phyloP scores from a whole-genome alignment of 2,113 vertebrate genomes.

The Lycaon pictus region DNA sequence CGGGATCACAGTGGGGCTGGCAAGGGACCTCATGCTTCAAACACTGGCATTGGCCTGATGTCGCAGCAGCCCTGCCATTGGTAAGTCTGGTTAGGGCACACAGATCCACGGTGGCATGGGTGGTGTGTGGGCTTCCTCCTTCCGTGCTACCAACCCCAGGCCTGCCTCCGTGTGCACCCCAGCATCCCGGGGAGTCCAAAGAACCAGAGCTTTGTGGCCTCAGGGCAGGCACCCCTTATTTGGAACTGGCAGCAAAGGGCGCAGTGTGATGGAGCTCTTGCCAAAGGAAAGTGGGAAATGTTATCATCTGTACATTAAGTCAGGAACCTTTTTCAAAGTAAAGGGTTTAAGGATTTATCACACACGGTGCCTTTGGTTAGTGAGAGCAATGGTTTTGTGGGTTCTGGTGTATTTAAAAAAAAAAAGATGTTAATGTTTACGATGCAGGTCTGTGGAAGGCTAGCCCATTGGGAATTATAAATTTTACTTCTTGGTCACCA shows the following conservation, averaged over 20 bases:
- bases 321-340: background rate
- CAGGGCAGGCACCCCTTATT: background rate
- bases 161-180: background rate
- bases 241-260: background rate
- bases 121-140: too few relatives aligned
- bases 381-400: background rate
- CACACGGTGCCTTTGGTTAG: background rate
- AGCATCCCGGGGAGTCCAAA: background rate
- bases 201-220: background rate
- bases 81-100: slow-evolving; percentile 39
- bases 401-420: slow-evolving; percentile 1
- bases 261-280: background rate
- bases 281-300: background rate
- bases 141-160: background rate
- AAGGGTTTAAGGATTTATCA: background rate
- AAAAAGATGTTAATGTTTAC: slow-evolving; percentile 23
- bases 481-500: slow-evolving; percentile 66
- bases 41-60: background rate
- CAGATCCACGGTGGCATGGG: background rate
- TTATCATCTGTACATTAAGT: background rate
- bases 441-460: slow-evolving; percentile 57
- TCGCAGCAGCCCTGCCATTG: background rate
- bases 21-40: background rate
- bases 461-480: slow-evolving; percentile 38
- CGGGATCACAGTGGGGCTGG: background rate